Percentiles rank a stretch among this genome's conserved stretches.
Evolutionary conservation across 2,888 invertebrate genomes (phyloP).

Genomic region (Hipparchia sbordonii): DNA sequence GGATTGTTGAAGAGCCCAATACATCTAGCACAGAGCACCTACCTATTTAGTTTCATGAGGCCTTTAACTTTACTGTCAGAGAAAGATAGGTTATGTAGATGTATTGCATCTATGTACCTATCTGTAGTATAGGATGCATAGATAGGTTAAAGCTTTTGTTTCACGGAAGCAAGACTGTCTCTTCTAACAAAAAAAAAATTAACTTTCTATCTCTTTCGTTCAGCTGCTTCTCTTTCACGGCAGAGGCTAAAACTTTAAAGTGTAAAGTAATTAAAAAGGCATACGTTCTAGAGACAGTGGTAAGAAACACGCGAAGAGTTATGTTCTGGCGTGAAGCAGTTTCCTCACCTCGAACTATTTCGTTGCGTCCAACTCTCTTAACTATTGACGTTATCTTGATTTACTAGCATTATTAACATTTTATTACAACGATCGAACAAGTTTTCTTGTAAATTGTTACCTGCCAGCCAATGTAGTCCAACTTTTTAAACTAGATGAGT

Average conservation of each 20-base stretch:
- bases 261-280: constrained; percentile 26
- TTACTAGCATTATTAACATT: constrained; percentile 78
- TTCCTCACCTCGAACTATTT: constrained; percentile 68
- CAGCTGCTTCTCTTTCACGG: too few relatives aligned
- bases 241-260: neutral
- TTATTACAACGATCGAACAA: constrained; percentile 69
- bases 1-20: too few relatives aligned
- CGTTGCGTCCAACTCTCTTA: constrained; percentile 69
- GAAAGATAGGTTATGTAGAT: too few relatives aligned
- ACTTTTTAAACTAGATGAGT: constrained; percentile 18
- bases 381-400: constrained; percentile 80
- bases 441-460: constrained; percentile 56
- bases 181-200: neutral
- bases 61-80: too few relatives aligned
- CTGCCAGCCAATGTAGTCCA: constrained; percentile 43
- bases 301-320: constrained; percentile 29
- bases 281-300: constrained; percentile 14
- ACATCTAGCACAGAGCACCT: too few relatives aligned
- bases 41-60: too few relatives aligned
- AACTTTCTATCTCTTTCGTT: too few relatives aligned
- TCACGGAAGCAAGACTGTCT: neutral
- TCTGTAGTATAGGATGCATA: too few relatives aligned
- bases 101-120: too few relatives aligned
- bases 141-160: too few relatives aligned
- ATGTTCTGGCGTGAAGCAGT: constrained; percentile 54